Percentiles rank a stretch among this genome's conserved stretches.
Evolutionary conservation across 1,140 invertebrate genomes (phyloP).

Genomic region (Anadara kagoshimensis): DNA sequence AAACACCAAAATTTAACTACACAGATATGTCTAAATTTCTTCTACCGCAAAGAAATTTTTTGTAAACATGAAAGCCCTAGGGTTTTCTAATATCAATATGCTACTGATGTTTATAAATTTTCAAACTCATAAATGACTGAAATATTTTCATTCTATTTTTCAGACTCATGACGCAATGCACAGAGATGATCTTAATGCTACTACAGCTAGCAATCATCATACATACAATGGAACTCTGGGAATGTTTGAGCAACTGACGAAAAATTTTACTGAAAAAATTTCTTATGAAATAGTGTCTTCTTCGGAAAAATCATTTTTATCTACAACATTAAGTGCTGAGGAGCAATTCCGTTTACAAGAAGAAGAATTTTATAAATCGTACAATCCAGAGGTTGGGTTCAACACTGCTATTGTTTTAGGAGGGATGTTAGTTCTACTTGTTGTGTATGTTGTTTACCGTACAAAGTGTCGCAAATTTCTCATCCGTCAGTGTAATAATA

Average conservation of each 20-base stretch:
- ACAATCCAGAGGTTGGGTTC: slow-evolving; percentile 37
- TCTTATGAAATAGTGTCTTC: not conserved
- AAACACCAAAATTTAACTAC: no score
- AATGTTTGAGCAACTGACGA: not conserved
- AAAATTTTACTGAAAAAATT: not conserved
- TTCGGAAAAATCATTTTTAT: not conserved
- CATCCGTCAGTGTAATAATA: slow-evolving; percentile 1
- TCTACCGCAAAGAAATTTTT: no score
- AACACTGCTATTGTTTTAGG: slow-evolving; percentile 38
- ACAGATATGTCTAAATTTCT: no score
- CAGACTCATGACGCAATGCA: slow-evolving; percentile 41
- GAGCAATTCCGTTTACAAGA: slow-evolving; percentile 20
- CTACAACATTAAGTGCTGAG: slow-evolving; percentile 10
- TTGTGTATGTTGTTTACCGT: slow-evolving; percentile 42
- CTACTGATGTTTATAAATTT: no score
- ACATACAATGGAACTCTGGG: not conserved
- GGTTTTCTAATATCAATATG: no score
- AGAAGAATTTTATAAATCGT: slow-evolving; percentile 33
- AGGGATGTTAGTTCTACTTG: slow-evolving; percentile 27
- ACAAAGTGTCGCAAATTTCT: slow-evolving; percentile 41
- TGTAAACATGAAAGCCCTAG: no score
- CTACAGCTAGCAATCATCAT: slow-evolving; percentile 3
- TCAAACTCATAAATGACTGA: no score
- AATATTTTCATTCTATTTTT: not conserved
- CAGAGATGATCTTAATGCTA: slow-evolving; percentile 31